Base-by-base conservation (phyloP, 2,113 vertebrate species). In the Bungarus multicinctus region DNA sequence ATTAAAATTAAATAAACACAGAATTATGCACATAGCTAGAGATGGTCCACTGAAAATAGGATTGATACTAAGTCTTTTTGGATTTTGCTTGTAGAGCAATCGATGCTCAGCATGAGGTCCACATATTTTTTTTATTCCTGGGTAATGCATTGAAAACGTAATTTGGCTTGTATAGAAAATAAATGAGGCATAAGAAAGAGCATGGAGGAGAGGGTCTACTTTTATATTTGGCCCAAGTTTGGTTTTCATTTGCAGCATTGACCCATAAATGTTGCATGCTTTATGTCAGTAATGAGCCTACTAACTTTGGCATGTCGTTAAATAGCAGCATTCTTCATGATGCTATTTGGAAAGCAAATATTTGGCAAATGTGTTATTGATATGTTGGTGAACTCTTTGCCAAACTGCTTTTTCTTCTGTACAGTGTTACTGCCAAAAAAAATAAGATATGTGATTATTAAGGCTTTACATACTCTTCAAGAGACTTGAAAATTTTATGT, bases 291-390 rank as follows among this genome's bases (percentile, higher is more conserved):
- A 91, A 7, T 0, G 5, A 95, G 92, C n/a, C 92, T 96, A 92
- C 95, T 87, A 95, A 93, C 11, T 91, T 95, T 96, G 94, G 95
- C 94, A 88, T 2, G 1, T 94, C 94, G 54, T 93, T 93, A 96
- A 94, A 95, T 95, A 93, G 53, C 92, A 87, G 69, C 55, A n/a
- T 2, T 2, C 89, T 95, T 43, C 92, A 58, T 14, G 92, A 92
- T 2, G 52, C 85, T 93, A 58, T 96, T 97, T 96, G 95, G 87
- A 96, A 95, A 96, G 95, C 91, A 97, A 96, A 97, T 94, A 90
- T 93, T 93, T 93, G 81, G 88, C 55, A 90, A 85, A 64, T 64
- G 89, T 96, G 97, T 94, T 94, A 94, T 96, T 96, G 96, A 93
- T 95, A 94, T 0, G 74, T 94, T 95, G 95, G 95, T 96, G 95